Conservation (phyloP, 2,888 invertebrate genomes). For the Heteropelma amictum region DNA sequence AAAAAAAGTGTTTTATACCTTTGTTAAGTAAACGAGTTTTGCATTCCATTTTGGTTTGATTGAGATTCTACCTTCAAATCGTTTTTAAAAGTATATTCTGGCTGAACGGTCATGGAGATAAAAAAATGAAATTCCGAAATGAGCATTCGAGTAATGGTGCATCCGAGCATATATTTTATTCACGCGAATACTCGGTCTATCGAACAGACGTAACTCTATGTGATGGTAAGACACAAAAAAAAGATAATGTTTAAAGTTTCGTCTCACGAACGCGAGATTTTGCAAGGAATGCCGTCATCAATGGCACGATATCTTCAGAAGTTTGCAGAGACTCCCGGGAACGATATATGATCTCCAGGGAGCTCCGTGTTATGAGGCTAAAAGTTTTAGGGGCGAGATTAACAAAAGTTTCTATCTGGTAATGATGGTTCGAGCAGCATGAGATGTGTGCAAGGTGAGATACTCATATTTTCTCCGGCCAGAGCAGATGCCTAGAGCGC, state of each 20-base stretch:
- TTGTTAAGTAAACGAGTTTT: no score
- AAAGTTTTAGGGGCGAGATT: slow-evolving; percentile 14
- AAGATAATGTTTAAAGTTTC: no score
- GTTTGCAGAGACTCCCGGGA: slow-evolving; percentile 2
- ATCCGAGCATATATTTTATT: neutral
- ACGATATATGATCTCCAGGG: slow-evolving; percentile 3
- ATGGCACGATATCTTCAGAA: neutral
- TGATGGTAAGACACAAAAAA: neutral
- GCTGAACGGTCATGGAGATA: neutral
- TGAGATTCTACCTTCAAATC: no score
- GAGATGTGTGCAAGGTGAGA: neutral
- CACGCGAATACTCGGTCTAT: neutral
- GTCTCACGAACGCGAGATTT: neutral
- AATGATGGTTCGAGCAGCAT: slow-evolving; percentile 25
- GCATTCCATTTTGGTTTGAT: no score
- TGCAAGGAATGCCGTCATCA: neutral
- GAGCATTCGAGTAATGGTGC: neutral
- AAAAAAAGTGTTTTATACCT: no score
- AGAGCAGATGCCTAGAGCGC: slow-evolving; percentile 1
- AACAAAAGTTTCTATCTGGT: slow-evolving; percentile 30
- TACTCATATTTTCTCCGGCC: neutral
- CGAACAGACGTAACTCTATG: neutral
- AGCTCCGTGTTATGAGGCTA: no score
- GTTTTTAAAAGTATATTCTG: no score
- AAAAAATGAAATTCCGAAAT: neutral